These are phyloP conservation scores for Gymnogyps californianus DNA, from an alignment of 2,113 vertebrate genomes.

Conservation along the genomic window DNA sequence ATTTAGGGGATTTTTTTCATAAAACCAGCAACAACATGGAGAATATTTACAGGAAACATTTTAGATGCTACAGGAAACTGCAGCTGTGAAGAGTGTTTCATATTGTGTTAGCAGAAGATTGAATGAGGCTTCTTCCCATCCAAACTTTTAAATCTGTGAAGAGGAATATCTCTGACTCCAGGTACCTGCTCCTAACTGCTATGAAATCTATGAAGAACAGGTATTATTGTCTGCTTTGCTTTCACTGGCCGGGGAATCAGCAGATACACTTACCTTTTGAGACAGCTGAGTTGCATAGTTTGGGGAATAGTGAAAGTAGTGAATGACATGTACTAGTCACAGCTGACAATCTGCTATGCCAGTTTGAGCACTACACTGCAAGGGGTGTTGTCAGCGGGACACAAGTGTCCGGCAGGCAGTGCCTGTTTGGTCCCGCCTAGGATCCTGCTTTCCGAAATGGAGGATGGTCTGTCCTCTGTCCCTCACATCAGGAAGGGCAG, in stretches of 20 bases:
- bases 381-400: neutral
- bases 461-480: neutral
- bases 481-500: neutral
- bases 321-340: neutral
- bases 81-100: constrained; percentile 16
- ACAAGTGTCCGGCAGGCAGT: neutral
- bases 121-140: constrained; percentile 2
- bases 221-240: neutral
- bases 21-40: constrained; percentile 43
- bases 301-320: neutral
- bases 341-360: neutral
- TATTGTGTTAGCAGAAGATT: constrained; percentile 35
- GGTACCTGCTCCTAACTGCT: neutral
- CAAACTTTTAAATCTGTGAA: neutral
- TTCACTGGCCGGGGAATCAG: neutral
- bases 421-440: neutral
- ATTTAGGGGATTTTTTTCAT: constrained; percentile 17
- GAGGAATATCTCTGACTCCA: neutral
- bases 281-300: neutral
- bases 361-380: rapidly evolving
- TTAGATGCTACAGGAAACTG: constrained; percentile 65
- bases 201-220: neutral
- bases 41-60: constrained; percentile 66
- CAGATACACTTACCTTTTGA: neutral
- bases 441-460: neutral